These are phyloP conservation scores for Cryptocephalus primarius DNA, from an alignment of 2,888 invertebrate species.

Conservation along the genomic window DNA sequence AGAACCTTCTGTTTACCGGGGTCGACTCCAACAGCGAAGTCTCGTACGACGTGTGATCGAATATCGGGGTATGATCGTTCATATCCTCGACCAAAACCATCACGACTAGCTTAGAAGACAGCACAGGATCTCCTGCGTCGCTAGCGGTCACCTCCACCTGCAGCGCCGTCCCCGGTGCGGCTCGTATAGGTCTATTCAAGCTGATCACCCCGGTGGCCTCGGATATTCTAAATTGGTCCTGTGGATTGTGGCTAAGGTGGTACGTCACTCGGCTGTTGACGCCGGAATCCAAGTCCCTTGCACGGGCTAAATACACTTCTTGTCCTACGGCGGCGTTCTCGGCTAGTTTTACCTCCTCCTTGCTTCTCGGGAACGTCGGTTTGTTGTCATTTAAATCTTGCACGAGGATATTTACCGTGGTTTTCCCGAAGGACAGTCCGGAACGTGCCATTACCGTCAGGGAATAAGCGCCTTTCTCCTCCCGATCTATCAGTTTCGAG, in stretches of 20 bases:
- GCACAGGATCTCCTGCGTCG: slow-evolving; percentile 68
- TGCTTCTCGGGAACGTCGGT: slow-evolving; percentile 69
- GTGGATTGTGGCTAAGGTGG: slow-evolving; percentile 67
- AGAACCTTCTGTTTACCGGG: slow-evolving; percentile 82
- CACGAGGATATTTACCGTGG: slow-evolving; percentile 69
- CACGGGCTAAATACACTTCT: slow-evolving; percentile 80
- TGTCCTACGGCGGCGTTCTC: slow-evolving; percentile 92
- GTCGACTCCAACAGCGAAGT: slow-evolving; percentile 84
- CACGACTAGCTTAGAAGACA: slow-evolving; percentile 65
- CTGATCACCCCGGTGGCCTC: slow-evolving; percentile 82
- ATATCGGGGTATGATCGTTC: slow-evolving; percentile 92
- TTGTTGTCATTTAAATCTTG: slow-evolving; percentile 86
- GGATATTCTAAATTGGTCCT: slow-evolving; percentile 73
- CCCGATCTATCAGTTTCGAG: slow-evolving; percentile 71
- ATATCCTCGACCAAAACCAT: slow-evolving; percentile 72
- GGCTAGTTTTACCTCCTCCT: slow-evolving; percentile 65
- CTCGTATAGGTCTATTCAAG: slow-evolving; percentile 67
- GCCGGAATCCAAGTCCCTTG: slow-evolving; percentile 78
- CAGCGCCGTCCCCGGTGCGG: slow-evolving; percentile 60
- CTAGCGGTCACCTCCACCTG: slow-evolving; percentile 72
- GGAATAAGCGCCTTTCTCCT: slow-evolving; percentile 63
- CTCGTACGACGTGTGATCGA: slow-evolving; percentile 86
- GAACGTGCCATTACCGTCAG: slow-evolving; percentile 71
- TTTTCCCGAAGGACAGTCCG: slow-evolving; percentile 65
- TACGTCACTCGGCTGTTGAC: slow-evolving; percentile 81